These are phyloP conservation scores for Protodeltote pygarga DNA, from an alignment of 2,888 invertebrate genomes.

Conservation along the genomic window DNA sequence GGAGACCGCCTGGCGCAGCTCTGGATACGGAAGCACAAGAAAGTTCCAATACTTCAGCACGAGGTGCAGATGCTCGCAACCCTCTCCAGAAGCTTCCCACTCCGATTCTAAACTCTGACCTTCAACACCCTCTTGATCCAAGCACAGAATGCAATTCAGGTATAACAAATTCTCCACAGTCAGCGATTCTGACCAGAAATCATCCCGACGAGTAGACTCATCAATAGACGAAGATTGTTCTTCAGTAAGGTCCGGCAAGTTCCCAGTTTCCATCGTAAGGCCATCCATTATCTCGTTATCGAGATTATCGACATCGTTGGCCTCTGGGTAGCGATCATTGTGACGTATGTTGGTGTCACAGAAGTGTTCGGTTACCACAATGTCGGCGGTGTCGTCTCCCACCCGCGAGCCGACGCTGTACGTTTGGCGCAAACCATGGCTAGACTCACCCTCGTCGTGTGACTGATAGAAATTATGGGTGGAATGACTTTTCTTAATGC, in stretches of 20 bases:
- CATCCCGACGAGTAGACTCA: constrained; percentile 75
- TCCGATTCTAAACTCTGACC: constrained; percentile 67
- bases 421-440: constrained; percentile 53
- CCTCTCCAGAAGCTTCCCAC: constrained; percentile 69
- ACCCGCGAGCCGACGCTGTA: constrained; percentile 57
- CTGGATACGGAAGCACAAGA: constrained; percentile 70
- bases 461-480: constrained; percentile 60
- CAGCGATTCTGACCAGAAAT: constrained; percentile 64
- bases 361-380: constrained; percentile 47
- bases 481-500: constrained; percentile 67
- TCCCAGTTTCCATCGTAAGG: constrained; percentile 71
- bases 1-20: constrained; percentile 70
- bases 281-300: constrained; percentile 77
- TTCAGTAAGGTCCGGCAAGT: constrained; percentile 75
- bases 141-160: constrained; percentile 65
- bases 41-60: constrained; percentile 78
- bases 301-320: constrained; percentile 73
- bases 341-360: constrained; percentile 80
- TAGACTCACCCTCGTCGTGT: constrained; percentile 46
- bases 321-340: constrained; percentile 78
- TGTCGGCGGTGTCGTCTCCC: constrained; percentile 45
- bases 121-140: constrained; percentile 64
- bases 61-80: constrained; percentile 74
- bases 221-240: constrained; percentile 77
- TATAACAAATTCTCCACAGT: constrained; percentile 71